Evolutionary conservation across 2,113 vertebrate genomes (phyloP).

Genomic region (Lampris incognitus): DNA sequence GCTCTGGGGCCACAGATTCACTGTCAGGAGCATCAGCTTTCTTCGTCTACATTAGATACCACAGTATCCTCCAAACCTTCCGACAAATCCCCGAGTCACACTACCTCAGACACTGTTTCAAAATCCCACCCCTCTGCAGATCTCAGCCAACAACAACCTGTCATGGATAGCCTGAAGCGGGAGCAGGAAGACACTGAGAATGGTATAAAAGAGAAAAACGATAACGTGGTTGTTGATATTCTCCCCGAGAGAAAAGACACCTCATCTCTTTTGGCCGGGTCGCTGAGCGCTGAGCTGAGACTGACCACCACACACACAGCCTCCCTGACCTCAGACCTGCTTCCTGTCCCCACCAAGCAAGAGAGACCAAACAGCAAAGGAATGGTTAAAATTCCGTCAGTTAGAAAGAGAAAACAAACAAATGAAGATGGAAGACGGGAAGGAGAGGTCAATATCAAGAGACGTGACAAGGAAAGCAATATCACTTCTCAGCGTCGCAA

Average conservation of each 20-base stretch:
- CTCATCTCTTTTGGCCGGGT: slow-evolving; percentile 55
- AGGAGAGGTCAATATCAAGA: slow-evolving; percentile 61
- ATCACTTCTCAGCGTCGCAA: slow-evolving; percentile 23
- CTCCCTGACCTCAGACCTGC: slow-evolving; percentile 46
- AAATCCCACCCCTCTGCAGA: slow-evolving; percentile 27
- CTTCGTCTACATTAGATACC: slow-evolving; percentile 37
- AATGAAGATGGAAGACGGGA: slow-evolving; percentile 32
- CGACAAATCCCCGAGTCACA: slow-evolving; percentile 62
- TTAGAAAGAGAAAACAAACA: slow-evolving; percentile 63
- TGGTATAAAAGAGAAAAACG: slow-evolving; percentile 11
- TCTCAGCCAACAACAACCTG: slow-evolving; percentile 29
- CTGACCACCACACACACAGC: slow-evolving; percentile 72
- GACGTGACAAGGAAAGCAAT: slow-evolving; percentile 44
- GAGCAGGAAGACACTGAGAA: slow-evolving; percentile 48
- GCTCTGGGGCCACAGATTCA: slow-evolving; percentile 73
- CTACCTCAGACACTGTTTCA: slow-evolving; percentile 79
- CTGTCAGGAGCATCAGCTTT: slow-evolving; percentile 57
- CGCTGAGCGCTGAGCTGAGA: slow-evolving; percentile 78
- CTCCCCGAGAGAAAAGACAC: slow-evolving; percentile 36
- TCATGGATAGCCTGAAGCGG: slow-evolving; percentile 34
- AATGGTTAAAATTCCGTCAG: neutral
- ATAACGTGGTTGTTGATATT: slow-evolving; percentile 16
- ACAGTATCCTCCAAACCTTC: slow-evolving; percentile 18
- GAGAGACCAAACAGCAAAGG: slow-evolving; percentile 36
- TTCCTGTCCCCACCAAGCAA: slow-evolving; percentile 58